phyloP scores from a whole-genome alignment of 2,113 vertebrate genomes.

The Herpetotheres cachinnans region DNA sequence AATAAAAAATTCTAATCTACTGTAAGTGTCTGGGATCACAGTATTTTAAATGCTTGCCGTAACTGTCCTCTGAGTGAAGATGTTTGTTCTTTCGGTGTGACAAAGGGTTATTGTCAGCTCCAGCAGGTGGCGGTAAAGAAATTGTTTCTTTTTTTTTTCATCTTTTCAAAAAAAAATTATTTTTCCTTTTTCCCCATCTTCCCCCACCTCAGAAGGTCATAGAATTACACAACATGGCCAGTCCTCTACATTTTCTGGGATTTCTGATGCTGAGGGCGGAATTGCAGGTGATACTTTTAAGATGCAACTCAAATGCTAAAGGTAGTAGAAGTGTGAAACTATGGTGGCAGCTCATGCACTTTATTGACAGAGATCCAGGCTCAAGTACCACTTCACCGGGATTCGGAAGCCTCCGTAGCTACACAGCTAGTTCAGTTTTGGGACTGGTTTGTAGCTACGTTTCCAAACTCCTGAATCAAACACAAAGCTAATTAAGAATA shows the following conservation, averaged over 20 bases:
- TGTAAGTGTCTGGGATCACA: constrained; percentile 79
- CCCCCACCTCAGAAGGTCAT: background rate
- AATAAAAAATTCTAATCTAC: constrained; percentile 87
- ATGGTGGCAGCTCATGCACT: background rate
- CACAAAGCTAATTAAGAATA: constrained; percentile 73
- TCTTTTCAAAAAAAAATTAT: background rate
- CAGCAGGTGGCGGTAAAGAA: constrained; percentile 79
- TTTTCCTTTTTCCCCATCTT: background rate
- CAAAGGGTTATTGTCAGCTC: constrained; percentile 65
- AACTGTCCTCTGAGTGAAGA: constrained; percentile 73
- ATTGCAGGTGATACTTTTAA: background rate
- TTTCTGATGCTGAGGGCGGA: background rate
- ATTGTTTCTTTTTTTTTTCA: background rate
- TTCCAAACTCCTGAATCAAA: constrained; percentile 56
- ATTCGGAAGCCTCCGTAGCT: background rate
- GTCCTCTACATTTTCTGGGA: background rate
- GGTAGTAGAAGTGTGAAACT: background rate
- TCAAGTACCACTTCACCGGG: background rate
- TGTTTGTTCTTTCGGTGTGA: constrained; percentile 38
- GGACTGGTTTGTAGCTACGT: background rate
- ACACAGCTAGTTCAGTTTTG: background rate
- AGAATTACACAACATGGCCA: background rate
- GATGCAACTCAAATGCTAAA: background rate
- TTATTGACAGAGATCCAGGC: background rate
- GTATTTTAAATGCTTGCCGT: constrained; percentile 77